phyloP scores from a whole-genome alignment of 2,113 vertebrate genomes.

The Crotalus helleri region DNA sequence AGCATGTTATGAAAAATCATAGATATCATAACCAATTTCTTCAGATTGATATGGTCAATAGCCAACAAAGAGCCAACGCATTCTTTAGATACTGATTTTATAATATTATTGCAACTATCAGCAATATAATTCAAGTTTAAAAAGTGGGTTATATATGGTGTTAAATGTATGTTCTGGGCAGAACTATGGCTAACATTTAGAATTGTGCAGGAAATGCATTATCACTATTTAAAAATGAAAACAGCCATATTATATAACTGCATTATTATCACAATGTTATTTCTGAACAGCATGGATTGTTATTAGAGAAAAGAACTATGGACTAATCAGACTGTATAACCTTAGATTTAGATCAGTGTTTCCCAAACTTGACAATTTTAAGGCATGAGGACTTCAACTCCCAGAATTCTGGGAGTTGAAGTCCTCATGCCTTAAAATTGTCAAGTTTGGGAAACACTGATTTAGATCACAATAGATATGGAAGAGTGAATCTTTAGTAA shows the following conservation, averaged over 20 bases:
- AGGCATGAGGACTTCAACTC: too few species aligned
- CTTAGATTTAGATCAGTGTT: slow-evolving; percentile 5
- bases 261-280: not conserved
- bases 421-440: too few species aligned
- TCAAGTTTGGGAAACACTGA: not conserved
- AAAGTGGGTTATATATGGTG: not conserved
- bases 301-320: not conserved
- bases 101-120: not conserved
- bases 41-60: not conserved
- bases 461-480: slow-evolving; percentile 5
- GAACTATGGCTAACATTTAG: not conserved
- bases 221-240: not conserved
- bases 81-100: not conserved
- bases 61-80: not conserved
- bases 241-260: not conserved
- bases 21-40: not conserved
- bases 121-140: not conserved
- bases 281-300: not conserved
- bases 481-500: slow-evolving; percentile 8
- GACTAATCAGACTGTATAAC: slow-evolving; percentile 8
- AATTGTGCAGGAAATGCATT: not conserved
- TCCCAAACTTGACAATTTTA: too few species aligned
- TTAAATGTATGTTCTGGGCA: not conserved
- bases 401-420: too few species aligned
- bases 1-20: not conserved